Conservation (phyloP, 2,113 vertebrate species). For the Copsychus sechellarum region DNA sequence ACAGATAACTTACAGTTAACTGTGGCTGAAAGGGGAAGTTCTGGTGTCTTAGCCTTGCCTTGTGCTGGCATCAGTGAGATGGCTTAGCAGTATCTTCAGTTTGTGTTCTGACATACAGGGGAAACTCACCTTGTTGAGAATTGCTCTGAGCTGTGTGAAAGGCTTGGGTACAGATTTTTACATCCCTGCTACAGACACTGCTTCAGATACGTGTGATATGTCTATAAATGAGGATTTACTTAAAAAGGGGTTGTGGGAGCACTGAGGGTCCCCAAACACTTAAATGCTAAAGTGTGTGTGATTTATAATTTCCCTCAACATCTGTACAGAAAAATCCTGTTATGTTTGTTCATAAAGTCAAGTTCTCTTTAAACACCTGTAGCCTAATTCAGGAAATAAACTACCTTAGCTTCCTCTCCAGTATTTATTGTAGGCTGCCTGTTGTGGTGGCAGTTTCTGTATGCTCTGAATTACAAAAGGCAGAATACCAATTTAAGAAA, state of each 20-base stretch:
- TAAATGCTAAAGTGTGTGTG: not conserved
- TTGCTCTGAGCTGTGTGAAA: not conserved
- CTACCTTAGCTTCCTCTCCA: not conserved
- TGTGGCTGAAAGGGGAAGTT: not conserved
- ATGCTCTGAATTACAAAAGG: not conserved
- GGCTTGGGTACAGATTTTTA: not conserved
- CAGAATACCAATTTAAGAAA: not conserved
- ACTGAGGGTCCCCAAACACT: not conserved
- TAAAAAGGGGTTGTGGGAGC: not conserved
- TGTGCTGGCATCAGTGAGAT: not conserved
- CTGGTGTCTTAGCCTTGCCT: not conserved
- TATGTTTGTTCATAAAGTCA: not conserved
- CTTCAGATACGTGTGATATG: not conserved
- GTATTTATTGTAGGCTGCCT: not conserved
- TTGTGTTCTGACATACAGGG: not conserved
- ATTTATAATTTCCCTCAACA: not conserved
- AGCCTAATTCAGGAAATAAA: not conserved
- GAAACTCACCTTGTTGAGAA: not conserved
- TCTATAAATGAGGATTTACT: not conserved
- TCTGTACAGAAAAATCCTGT: not conserved
- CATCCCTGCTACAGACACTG: accelerated
- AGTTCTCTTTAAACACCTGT: not conserved
- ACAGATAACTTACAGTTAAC: not conserved
- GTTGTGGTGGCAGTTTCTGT: not conserved
- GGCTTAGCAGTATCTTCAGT: not conserved